phyloP scores from a whole-genome alignment of 2,113 vertebrate species.

The Notarius lentiginosus region DNA sequence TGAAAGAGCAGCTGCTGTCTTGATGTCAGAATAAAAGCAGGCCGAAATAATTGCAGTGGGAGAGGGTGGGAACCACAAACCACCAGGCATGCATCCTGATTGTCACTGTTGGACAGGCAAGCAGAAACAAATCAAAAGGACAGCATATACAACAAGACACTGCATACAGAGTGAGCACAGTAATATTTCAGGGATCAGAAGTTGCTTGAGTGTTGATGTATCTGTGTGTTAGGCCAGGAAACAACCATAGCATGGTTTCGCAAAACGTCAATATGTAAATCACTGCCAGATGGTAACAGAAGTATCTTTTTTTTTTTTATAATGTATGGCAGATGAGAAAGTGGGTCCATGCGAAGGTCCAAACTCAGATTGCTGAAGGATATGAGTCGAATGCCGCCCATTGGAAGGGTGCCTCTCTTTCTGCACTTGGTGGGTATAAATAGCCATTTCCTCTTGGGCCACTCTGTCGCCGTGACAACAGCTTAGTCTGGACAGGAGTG shows the following conservation, averaged over 20 bases:
- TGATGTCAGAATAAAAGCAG: conserved; percentile 33
- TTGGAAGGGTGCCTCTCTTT: conserved; percentile 55
- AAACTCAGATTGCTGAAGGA: conserved; percentile 30
- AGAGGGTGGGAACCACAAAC: conserved; percentile 37
- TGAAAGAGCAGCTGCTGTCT: background rate
- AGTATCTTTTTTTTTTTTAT: background rate
- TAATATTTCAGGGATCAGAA: background rate
- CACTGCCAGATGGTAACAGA: background rate
- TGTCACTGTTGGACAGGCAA: background rate
- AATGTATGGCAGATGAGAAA: background rate
- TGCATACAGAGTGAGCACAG: background rate
- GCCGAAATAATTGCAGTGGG: conserved; percentile 30
- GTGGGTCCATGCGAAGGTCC: background rate
- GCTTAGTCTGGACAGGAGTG: conserved; percentile 37
- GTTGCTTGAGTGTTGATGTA: background rate
- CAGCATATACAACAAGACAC: background rate
- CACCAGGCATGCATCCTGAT: conserved; percentile 24
- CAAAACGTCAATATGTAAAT: background rate
- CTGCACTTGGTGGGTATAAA: conserved; percentile 49
- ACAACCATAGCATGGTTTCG: background rate
- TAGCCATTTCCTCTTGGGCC: conserved; percentile 55
- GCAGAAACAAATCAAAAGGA: background rate
- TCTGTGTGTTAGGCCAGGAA: background rate
- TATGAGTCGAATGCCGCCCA: conserved; percentile 34
- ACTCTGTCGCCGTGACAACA: conserved; percentile 41